Conservation (phyloP, 2,113 vertebrate species). For the Ammodytes dubius region DNA sequence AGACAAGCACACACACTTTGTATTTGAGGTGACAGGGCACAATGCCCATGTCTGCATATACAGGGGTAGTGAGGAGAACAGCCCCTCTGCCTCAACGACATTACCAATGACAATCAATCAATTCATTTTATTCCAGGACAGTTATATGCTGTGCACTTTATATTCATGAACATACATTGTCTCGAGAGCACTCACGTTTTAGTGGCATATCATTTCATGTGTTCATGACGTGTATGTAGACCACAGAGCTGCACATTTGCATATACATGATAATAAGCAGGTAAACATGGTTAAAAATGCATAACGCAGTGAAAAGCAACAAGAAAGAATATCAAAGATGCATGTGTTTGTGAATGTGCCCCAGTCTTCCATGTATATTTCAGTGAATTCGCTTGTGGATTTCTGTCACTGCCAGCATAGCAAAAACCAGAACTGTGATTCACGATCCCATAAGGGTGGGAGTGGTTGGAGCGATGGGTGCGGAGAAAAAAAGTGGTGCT, state of each 20-base stretch:
- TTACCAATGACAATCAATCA: conserved; percentile 23
- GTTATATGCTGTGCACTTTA: conserved; percentile 17
- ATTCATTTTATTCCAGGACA: not conserved
- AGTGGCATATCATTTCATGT: conserved; percentile 7
- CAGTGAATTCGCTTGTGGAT: conserved; percentile 49
- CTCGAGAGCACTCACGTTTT: conserved; percentile 16
- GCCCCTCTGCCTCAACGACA: not conserved
- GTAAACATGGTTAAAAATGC: conserved; percentile 43
- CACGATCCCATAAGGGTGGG: conserved; percentile 46
- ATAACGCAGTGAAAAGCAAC: conserved; percentile 41
- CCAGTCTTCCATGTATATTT: conserved; percentile 65
- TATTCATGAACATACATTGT: conserved; percentile 46
- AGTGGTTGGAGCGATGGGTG: conserved; percentile 16
- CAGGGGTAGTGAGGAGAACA: conserved; percentile 8
- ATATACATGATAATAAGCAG: conserved; percentile 12
- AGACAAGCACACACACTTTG: not conserved
- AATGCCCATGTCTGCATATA: conserved; percentile 6
- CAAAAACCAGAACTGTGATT: conserved; percentile 54
- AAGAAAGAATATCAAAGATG: conserved; percentile 62
- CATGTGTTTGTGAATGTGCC: conserved; percentile 32
- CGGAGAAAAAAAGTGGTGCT: conserved; percentile 17
- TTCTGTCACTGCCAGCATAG: conserved; percentile 22
- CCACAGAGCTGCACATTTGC: not conserved
- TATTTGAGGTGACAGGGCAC: conserved; percentile 3
- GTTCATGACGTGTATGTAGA: not conserved